Base-by-base conservation (phyloP, 1,140 invertebrate species). In the Euura saliciscinereae region DNA sequence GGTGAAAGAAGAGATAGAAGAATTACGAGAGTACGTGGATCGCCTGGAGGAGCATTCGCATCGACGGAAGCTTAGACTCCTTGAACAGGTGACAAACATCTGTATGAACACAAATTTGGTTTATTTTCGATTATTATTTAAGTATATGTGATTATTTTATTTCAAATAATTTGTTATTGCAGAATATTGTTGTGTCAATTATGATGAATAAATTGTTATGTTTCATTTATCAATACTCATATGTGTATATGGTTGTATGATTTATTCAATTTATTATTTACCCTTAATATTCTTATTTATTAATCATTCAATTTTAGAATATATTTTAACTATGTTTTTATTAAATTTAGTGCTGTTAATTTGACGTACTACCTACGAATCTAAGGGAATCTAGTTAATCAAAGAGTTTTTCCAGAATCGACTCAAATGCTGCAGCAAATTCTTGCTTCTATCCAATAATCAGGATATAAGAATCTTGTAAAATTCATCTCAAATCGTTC, bases 1-100 rank as follows among this genome's bases (percentile, higher is more conserved):
- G 85, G 95, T 97, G 77, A 97, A 97, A 83, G 95, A 97, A 84
- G 96, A 97, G 87, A 96, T 97, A 80, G 96, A 97, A 85, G 95
- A 97, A 86, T 88, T 97, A 84, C 89, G 95, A 75, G 95, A 96
- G 86, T 96, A 95, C 85, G 95, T 97, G 73, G 95, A 96, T 86
- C 90, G 95, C 78, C 90, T 97, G 72, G 96, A 96, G 88, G 95
- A 96, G 85, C 94, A 95, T 86, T 94, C 94, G 73, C 94, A 96
- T 86, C 90, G 94, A 78, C 89, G 95, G 84, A 96, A 96, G 87
- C 91, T 96, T 77, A 91, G 94, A 81, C 91, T 96, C 77, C 90
- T 97, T 74, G 94, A 96, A 88, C 95, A 97, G 94, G 95, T 96
- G 89, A 88, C 87, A 85, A 43, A 67, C 11, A 67, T 13, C 64